Conservation (phyloP, 2,888 invertebrate species). For the Tipula vernalis region DNA sequence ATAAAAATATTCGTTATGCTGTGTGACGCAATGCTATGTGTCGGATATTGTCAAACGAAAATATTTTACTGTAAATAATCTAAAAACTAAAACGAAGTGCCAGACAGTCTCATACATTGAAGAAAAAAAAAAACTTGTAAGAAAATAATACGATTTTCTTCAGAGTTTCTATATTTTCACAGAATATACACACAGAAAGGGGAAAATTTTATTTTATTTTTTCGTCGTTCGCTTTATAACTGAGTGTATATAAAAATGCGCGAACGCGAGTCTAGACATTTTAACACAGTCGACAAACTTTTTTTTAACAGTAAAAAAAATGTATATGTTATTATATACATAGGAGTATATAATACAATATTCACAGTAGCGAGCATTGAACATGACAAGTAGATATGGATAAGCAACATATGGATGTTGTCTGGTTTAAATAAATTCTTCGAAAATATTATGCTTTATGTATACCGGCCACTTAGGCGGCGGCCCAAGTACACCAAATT, state of each 20-base stretch:
- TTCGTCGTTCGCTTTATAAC: background rate
- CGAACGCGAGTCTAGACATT: constrained; percentile 10
- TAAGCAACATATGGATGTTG: too few species aligned
- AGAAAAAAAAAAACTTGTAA: background rate
- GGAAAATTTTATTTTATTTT: background rate
- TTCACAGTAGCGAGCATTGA: background rate
- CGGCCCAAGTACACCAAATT: too few species aligned
- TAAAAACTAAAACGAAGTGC: background rate
- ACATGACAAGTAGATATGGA: background rate
- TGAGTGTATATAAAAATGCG: background rate
- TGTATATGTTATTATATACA: background rate
- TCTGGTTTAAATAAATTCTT: too few species aligned
- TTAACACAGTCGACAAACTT: background rate
- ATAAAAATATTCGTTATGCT: background rate
- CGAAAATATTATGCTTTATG: too few species aligned
- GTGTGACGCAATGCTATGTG: constrained; percentile 5
- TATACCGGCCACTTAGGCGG: too few species aligned
- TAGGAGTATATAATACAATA: background rate
- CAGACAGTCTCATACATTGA: constrained; percentile 9
- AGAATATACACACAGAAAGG: constrained; percentile 4
- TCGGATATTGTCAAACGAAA: constrained; percentile 9
- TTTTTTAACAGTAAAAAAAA: background rate
- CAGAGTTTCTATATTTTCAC: background rate
- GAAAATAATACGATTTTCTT: background rate
- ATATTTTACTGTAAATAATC: constrained; percentile 7